phyloP scores from a whole-genome alignment of 2,888 invertebrate species.

The Thecocarcelia acutangulata region DNA sequence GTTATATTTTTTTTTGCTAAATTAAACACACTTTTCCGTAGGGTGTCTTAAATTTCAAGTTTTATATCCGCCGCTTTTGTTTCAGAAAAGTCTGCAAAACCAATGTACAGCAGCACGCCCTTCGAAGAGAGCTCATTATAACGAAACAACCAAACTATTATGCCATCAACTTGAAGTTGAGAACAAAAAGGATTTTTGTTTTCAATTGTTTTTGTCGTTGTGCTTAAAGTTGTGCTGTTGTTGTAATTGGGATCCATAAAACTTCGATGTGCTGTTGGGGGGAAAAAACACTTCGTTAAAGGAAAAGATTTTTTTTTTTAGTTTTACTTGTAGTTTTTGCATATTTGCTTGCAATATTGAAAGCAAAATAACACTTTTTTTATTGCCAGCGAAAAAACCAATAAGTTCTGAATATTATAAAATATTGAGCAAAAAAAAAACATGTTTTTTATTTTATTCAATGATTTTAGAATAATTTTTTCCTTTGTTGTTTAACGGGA shows the following conservation, averaged over 20 bases:
- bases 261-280: constrained; percentile 23
- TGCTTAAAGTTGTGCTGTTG: constrained; percentile 17
- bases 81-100: constrained; percentile 10
- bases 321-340: constrained; percentile 18
- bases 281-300: constrained; percentile 39
- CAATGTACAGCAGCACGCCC: constrained; percentile 19
- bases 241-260: constrained; percentile 15
- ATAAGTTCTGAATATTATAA: constrained; percentile 36
- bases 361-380: neutral
- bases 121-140: constrained; percentile 48
- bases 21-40: too few relatives aligned
- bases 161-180: constrained; percentile 44
- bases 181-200: constrained; percentile 20
- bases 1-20: too few relatives aligned
- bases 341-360: constrained; percentile 1
- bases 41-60: too few relatives aligned
- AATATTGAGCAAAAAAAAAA: constrained; percentile 30
- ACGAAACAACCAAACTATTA: constrained; percentile 51
- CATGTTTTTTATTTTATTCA: constrained; percentile 14
- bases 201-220: constrained; percentile 45
- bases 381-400: constrained; percentile 23
- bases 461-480: constrained; percentile 26
- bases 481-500: constrained; percentile 5
- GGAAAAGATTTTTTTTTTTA: constrained; percentile 16
- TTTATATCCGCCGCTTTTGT: neutral